A percentile compares a stretch with the other conserved stretches of the same genome.
Evolutionary conservation across 2,113 vertebrate genomes (phyloP).

Genomic region (Marmota flaviventris): DNA sequence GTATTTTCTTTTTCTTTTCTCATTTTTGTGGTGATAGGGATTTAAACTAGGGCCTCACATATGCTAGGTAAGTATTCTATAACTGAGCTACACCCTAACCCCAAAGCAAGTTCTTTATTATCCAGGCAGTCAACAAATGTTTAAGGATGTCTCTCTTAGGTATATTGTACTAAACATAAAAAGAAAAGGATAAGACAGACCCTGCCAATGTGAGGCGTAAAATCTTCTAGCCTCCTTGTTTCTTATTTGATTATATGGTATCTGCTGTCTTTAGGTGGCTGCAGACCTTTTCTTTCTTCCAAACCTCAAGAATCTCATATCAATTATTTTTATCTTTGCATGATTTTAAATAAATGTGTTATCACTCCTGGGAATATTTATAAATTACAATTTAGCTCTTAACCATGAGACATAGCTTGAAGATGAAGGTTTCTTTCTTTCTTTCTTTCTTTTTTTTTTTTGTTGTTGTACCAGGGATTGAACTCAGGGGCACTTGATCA

Average conservation of each 20-base stretch:
- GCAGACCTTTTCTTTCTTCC: not conserved
- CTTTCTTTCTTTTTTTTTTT: too few species aligned
- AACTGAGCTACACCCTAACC: not conserved
- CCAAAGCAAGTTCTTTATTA: not conserved
- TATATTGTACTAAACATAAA: not conserved
- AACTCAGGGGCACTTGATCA: too few species aligned
- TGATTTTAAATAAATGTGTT: slow-evolving; percentile 26
- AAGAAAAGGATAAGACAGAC: not conserved
- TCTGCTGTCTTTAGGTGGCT: not conserved
- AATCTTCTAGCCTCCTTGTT: not conserved
- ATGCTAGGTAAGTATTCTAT: not conserved
- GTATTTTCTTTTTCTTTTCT: not conserved
- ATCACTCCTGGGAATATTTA: slow-evolving; percentile 15
- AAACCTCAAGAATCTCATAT: not conserved
- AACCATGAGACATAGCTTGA: slow-evolving; percentile 2
- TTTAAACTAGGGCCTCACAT: not conserved
- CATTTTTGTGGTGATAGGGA: not conserved
- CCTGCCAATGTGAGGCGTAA: not conserved
- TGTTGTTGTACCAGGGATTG: too few species aligned
- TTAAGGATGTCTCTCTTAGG: not conserved
- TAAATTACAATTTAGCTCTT: slow-evolving; percentile 47
- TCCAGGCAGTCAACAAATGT: not conserved
- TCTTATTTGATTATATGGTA: not conserved
- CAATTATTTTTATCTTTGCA: not conserved
- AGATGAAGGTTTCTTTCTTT: not conserved